Evolutionary conservation across 2,888 invertebrate genomes (phyloP).

Genomic region (Trichopria drosophilae): DNA sequence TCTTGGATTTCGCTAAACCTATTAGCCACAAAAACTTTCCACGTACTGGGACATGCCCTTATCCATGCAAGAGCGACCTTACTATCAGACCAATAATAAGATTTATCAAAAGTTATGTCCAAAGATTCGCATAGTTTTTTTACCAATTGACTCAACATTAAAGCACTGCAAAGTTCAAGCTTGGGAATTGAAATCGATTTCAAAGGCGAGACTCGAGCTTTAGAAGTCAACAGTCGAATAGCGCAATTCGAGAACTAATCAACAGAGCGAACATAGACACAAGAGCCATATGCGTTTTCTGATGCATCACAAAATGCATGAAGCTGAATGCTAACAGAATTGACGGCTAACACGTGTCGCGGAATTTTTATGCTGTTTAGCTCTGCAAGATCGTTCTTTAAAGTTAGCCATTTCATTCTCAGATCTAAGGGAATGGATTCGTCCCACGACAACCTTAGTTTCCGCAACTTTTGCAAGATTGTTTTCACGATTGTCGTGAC

Average conservation of each 20-base stretch:
- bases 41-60: slow-evolving; percentile 15
- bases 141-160: background rate
- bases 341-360: slow-evolving; percentile 2
- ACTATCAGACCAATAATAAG: background rate
- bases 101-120: background rate
- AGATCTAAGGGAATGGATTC: slow-evolving; percentile 8
- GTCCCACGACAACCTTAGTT: slow-evolving; percentile 10
- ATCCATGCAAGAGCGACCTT: background rate
- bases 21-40: slow-evolving; percentile 13
- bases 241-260: background rate
- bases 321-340: slow-evolving; percentile 6
- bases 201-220: background rate
- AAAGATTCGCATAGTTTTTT: background rate
- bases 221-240: background rate
- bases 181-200: background rate
- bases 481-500: slow-evolving; percentile 1
- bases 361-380: slow-evolving; percentile 8
- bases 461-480: slow-evolving; percentile 6
- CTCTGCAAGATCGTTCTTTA: background rate
- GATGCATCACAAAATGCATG: slow-evolving; percentile 20
- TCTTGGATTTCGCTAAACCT: background rate
- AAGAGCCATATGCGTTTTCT: slow-evolving; percentile 18
- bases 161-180: slow-evolving; percentile 1
- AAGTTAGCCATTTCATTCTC: background rate
- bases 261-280: slow-evolving; percentile 8